Conservation (phyloP, 2,888 invertebrate species). For the Dasysyrphus albostriatus region DNA sequence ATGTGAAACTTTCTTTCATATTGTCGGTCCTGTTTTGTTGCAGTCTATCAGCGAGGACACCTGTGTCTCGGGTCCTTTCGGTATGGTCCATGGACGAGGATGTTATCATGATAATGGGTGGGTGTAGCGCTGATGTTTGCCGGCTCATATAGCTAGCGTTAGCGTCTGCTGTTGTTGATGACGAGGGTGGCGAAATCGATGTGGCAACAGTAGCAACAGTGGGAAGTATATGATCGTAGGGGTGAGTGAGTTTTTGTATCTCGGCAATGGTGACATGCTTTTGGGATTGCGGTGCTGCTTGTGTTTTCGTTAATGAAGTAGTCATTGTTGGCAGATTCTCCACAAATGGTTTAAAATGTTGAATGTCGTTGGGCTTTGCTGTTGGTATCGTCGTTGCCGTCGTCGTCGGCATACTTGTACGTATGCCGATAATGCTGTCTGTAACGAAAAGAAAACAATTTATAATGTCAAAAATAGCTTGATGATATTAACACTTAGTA, state of each 20-base stretch:
- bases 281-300: slow-evolving; percentile 82
- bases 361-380: slow-evolving; percentile 70
- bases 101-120: slow-evolving; percentile 78
- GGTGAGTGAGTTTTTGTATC: slow-evolving; percentile 80
- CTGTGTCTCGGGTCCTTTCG: slow-evolving; percentile 27
- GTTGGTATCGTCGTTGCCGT: background rate
- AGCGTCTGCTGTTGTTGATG: slow-evolving; percentile 23
- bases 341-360: slow-evolving; percentile 80
- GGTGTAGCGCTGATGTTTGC: slow-evolving; percentile 60
- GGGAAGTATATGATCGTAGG: slow-evolving; percentile 80
- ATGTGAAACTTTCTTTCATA: slow-evolving; percentile 67
- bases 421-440: slow-evolving; percentile 83
- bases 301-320: slow-evolving; percentile 76
- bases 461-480: slow-evolving; percentile 18
- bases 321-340: slow-evolving; percentile 69
- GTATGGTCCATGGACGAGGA: slow-evolving; percentile 68
- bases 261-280: slow-evolving; percentile 83
- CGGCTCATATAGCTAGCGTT: slow-evolving; percentile 33
- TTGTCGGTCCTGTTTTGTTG: slow-evolving; percentile 66
- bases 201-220: slow-evolving; percentile 78
- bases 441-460: slow-evolving; percentile 58
- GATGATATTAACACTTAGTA: slow-evolving; percentile 22
- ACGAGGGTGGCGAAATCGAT: slow-evolving; percentile 7
- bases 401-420: slow-evolving; percentile 77
- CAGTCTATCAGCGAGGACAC: slow-evolving; percentile 49